Percentiles rank a stretch among this genome's conserved stretches.
phyloP scores from a whole-genome alignment of 2,113 vertebrate genomes.

The Chlorodrepanis virens region DNA sequence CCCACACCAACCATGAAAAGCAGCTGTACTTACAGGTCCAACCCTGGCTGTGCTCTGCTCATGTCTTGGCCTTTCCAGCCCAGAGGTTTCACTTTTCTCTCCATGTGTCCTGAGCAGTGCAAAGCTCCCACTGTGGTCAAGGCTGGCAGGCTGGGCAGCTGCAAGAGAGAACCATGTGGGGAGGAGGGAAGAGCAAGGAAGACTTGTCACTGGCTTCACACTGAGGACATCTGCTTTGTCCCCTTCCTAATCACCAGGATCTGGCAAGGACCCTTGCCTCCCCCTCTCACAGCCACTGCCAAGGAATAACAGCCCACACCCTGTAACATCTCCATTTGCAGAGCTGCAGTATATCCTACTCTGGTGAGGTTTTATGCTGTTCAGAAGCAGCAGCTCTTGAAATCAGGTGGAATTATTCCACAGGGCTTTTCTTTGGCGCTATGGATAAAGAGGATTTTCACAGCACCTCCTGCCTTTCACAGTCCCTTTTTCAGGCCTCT shows the following conservation, averaged over 20 bases:
- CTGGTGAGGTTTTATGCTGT: background rate
- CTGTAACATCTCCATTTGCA: background rate
- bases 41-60: background rate
- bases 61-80: background rate
- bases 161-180: fast-evolving
- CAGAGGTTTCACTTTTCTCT: background rate
- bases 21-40: background rate
- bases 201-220: background rate
- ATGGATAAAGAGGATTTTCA: background rate
- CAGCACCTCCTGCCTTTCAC: background rate
- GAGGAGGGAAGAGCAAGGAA: background rate
- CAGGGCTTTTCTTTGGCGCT: fast-evolving
- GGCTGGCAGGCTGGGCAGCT: background rate
- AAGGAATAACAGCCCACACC: background rate
- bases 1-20: background rate
- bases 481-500: background rate
- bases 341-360: background rate
- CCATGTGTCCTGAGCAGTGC: background rate
- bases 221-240: conserved; percentile 6
- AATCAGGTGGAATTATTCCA: background rate
- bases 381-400: background rate
- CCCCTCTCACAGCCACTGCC: background rate
- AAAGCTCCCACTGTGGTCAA: background rate
- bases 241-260: background rate
- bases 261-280: background rate